Evolutionary conservation across 2,797 vertebrate genomes (phyloP).

Genomic region (Strix occidentalis): DNA sequence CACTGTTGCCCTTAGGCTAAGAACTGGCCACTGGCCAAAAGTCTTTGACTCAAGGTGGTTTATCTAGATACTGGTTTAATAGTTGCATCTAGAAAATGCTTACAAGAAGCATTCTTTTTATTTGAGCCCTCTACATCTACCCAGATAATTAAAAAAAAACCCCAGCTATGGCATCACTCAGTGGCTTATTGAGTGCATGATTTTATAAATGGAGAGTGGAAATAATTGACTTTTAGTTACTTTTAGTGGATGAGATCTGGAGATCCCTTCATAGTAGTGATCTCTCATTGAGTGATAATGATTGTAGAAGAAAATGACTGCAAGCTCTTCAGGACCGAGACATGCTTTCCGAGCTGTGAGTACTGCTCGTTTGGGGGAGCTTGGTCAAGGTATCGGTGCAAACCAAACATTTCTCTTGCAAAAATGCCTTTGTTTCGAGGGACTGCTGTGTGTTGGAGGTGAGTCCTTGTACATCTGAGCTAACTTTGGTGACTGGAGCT

Average conservation of each 20-base stretch:
- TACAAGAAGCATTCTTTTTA: background rate
- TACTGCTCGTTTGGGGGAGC: background rate
- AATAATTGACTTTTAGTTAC: background rate
- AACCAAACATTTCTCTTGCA: background rate
- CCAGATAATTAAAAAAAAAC: background rate
- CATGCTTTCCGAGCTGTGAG: accelerated
- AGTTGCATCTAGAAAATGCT: background rate
- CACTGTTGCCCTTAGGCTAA: background rate
- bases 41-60: background rate
- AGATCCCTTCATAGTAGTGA: background rate
- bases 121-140: background rate
- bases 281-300: accelerated
- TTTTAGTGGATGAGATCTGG: background rate
- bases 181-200: background rate
- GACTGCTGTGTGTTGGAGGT: accelerated
- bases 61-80: background rate
- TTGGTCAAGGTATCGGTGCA: accelerated
- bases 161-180: accelerated
- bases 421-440: background rate
- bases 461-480: background rate
- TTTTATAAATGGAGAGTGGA: background rate
- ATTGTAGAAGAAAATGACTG: background rate
- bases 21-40: background rate
- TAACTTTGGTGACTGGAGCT: background rate
- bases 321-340: no score